Evolutionary conservation across 2,797 vertebrate species (phyloP).

Genomic region (Hafferia zeledoni): DNA sequence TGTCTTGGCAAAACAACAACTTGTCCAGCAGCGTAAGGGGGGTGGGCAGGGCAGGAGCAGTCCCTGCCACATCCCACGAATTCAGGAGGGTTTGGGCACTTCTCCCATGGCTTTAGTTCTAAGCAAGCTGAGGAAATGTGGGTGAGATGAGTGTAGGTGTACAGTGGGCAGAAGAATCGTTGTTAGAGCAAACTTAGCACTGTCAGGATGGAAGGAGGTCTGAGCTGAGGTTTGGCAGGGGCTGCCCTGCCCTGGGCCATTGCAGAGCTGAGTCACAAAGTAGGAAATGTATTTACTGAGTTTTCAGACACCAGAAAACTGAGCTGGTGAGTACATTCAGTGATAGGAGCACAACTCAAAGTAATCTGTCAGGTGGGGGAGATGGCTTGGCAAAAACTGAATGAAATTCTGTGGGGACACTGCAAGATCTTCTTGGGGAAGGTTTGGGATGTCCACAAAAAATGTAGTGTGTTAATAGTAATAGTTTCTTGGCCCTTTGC

Average conservation of each 20-base stretch:
- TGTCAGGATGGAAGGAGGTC: background rate
- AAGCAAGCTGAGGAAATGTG: background rate
- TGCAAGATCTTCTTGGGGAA: background rate
- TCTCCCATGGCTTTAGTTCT: background rate
- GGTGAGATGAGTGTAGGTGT: background rate
- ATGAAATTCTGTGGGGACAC: background rate
- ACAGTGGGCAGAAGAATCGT: background rate
- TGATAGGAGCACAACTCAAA: background rate
- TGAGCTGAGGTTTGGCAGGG: background rate
- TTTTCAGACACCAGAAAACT: background rate
- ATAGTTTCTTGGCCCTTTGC: background rate
- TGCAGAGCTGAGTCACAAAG: background rate
- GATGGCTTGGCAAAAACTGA: background rate
- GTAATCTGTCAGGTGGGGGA: background rate
- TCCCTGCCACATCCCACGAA: accelerated
- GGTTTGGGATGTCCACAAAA: background rate
- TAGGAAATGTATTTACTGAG: background rate
- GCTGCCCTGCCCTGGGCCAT: background rate
- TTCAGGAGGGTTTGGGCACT: background rate
- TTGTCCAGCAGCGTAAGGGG: accelerated
- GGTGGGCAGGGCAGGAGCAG: background rate
- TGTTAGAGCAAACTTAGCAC: background rate
- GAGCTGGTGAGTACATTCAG: background rate
- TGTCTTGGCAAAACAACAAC: background rate
- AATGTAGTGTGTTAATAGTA: accelerated